A percentile compares a stretch with the other conserved stretches of the same genome.
Conservation (phyloP, 2,888 invertebrate genomes). For the Penaeus monodon region DNA sequence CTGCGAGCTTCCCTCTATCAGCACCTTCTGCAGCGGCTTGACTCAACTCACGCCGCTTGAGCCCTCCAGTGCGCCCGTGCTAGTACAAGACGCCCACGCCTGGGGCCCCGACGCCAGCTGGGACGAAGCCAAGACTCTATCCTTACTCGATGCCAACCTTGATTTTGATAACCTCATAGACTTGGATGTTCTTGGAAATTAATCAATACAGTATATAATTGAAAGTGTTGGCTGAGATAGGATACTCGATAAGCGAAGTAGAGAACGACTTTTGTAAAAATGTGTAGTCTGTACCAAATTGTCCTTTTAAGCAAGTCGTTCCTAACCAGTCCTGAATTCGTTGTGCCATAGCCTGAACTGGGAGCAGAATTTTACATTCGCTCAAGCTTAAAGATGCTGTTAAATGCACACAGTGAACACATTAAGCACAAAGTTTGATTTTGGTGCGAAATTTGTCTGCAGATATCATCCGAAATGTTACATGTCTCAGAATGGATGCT, state of each 20-base stretch:
- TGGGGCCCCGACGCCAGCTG: slow-evolving; percentile 62
- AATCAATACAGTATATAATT: slow-evolving; percentile 1
- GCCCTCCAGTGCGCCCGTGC: slow-evolving; percentile 54
- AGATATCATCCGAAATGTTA: too few species aligned
- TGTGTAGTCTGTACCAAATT: too few species aligned
- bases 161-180: slow-evolving; percentile 65
- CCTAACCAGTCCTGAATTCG: slow-evolving; percentile 42
- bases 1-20: slow-evolving; percentile 57
- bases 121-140: slow-evolving; percentile 64
- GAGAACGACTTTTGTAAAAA: too few species aligned
- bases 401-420: too few species aligned
- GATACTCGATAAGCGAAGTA: too few species aligned
- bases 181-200: slow-evolving; percentile 57
- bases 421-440: too few species aligned
- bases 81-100: slow-evolving; percentile 63
- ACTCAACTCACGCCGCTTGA: slow-evolving; percentile 59
- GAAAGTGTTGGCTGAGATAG: background rate
- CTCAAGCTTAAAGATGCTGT: slow-evolving; percentile 7
- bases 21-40: slow-evolving; percentile 52
- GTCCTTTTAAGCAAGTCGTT: background rate
- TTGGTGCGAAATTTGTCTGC: too few species aligned
- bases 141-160: slow-evolving; percentile 64
- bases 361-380: slow-evolving; percentile 20
- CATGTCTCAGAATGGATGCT: too few species aligned
- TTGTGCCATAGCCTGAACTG: slow-evolving; percentile 50